Base-by-base conservation (phyloP, 1,140 invertebrate genomes). In the Anthonomus grandis region DNA sequence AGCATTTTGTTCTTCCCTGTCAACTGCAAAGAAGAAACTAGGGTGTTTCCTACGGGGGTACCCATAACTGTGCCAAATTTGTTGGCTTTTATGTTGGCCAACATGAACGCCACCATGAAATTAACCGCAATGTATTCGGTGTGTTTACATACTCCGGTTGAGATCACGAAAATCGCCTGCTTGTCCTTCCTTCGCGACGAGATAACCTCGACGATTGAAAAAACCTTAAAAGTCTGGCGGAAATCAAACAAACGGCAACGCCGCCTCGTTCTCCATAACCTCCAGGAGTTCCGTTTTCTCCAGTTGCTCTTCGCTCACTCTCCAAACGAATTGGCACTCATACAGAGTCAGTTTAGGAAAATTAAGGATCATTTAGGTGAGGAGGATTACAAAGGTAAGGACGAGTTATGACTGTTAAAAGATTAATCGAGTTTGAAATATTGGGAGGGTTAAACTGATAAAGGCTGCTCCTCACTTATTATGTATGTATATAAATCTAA, bases 1-100 rank as follows among this genome's bases (percentile, higher is more conserved):
- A 82, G 85, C 0, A 78, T 93, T 27, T 72, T 91, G 12, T 85
- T 91, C 59, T 87, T 88, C 64, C 86, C 87, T 22, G 78, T 81
- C 1, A 71, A 76, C 64, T 80, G 86, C 59, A 89, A 89, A 78
- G 78, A 81, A 31, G 87, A 91, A 59, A 90, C 85, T 68, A 79
- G 84, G 39, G 75, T 83, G 18, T 91, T 84, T 73, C 86, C 89
- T 12, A 73, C 74, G 50, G 70, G 74, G 37, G 65, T 81, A 25
- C 80, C 83, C 34, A 76, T 89, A 15, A 85, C 83, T 12, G 74
- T 84, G 23, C 73, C 82, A 57, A 89, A 87, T 69, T 71, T 91
- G 25, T 69, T 88, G 21, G 83, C 82, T 47, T 90, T 92, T 68
- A 79, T 91, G 4, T 70, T 91, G 37, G 78, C 83, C 1, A 83